Conservation (phyloP, 1,140 invertebrate genomes). For the Stratiolaelaps scimitus region DNA sequence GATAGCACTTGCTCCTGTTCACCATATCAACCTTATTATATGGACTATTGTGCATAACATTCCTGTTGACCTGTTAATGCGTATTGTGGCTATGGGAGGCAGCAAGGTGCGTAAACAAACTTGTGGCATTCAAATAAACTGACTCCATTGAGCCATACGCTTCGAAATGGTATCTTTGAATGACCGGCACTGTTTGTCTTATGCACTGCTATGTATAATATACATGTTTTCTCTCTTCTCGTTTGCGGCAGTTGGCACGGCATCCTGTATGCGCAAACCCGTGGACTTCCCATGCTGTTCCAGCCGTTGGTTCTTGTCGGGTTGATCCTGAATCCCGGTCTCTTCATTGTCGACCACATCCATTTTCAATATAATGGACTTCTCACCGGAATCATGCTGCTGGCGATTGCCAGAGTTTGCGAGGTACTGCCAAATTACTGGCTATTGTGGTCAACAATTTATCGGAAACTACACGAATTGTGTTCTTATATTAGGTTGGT, state of each 20-base stretch:
- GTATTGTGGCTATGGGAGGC: too few species aligned
- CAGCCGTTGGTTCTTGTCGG: slow-evolving; percentile 34
- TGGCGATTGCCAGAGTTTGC: slow-evolving; percentile 60
- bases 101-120: too few species aligned
- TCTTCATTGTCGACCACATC: slow-evolving; percentile 90
- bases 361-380: slow-evolving; percentile 99
- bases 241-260: not conserved
- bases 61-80: too few species aligned
- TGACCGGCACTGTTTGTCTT: slow-evolving; percentile 28
- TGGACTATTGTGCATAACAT: too few species aligned
- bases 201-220: slow-evolving; percentile 35
- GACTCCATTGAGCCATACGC: too few species aligned
- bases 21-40: too few species aligned
- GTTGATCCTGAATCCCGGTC: slow-evolving; percentile 57
- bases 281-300: not conserved
- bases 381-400: slow-evolving; percentile 76
- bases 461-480: not conserved
- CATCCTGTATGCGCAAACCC: not conserved
- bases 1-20: too few species aligned
- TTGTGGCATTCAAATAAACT: too few species aligned
- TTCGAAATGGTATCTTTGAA: not conserved
- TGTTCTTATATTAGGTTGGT: not conserved
- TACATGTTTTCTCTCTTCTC: too few species aligned
- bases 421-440: slow-evolving; percentile 43
- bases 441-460: not conserved